Conservation (phyloP, 2,888 invertebrate species). For the Bimastos eiseni region DNA sequence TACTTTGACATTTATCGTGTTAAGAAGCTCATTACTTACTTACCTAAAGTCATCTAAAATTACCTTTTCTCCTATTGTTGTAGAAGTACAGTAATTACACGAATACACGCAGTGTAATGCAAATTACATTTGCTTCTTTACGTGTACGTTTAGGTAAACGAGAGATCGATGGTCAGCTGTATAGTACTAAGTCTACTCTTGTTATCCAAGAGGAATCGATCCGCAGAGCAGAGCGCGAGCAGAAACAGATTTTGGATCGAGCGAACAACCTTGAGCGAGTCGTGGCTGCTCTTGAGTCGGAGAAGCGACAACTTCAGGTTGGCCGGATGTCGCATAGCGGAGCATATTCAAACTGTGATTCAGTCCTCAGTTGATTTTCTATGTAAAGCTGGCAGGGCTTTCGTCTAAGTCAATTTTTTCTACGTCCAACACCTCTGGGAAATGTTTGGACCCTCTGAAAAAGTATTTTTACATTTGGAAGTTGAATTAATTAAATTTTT, state of each 20-base stretch:
- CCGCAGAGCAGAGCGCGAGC: slow-evolving; percentile 62
- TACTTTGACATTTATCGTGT: too few species aligned
- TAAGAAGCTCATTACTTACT: too few species aligned
- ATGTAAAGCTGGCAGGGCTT: neutral
- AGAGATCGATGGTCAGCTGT: slow-evolving; percentile 62
- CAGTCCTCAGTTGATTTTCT: neutral
- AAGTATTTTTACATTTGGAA: too few species aligned
- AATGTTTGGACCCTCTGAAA: too few species aligned
- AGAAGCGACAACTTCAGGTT: slow-evolving; percentile 59
- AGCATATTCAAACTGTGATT: neutral
- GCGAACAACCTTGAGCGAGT: slow-evolving; percentile 57
- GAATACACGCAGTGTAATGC: too few species aligned
- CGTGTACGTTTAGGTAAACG: slow-evolving; percentile 58
- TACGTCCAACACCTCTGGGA: too few species aligned
- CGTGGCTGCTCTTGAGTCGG: slow-evolving; percentile 56
- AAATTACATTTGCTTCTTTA: too few species aligned
- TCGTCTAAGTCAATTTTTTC: neutral
- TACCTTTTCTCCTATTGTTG: too few species aligned
- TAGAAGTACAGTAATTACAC: too few species aligned
- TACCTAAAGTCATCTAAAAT: too few species aligned
- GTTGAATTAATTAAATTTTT: too few species aligned
- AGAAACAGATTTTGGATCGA: slow-evolving; percentile 60
- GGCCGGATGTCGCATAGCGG: neutral
- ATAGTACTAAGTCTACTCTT: slow-evolving; percentile 62
- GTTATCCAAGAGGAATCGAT: slow-evolving; percentile 67